Evolutionary conservation across 2,888 invertebrate genomes (phyloP), one percentile per base, ranked within the genome.

Genomic region (Boloria euphrosyne): DNA sequence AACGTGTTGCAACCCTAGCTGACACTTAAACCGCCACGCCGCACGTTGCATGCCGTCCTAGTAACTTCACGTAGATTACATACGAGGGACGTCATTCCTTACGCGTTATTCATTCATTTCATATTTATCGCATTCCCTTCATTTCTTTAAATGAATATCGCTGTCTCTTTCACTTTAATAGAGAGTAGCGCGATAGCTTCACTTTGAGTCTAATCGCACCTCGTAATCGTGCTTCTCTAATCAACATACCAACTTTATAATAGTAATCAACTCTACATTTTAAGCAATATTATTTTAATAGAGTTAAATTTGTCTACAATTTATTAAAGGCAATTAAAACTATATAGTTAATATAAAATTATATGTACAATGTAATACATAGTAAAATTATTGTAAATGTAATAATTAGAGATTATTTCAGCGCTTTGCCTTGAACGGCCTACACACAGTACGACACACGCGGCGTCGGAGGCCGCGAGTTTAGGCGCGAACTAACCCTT

Each of bases 51-150:
- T 89, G 81, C 44, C 73, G 60, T 65, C 88, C 87, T 87, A 74
- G 88, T 90, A 78, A 59, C 67, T 75, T 71, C 78, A 84, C 82
- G 82, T 83, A 78, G 79, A 72, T 77, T 73, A 79, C 87, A 86
- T 86, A 84, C 84, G 76, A 85, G 84, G 83, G 84, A 85, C 82
- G 83, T 80, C 77, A 80, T 82, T 81, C 78, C 75, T 79, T 75
- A 71, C 74, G 71, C 77, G 67, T 71, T 69, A 53, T 78, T 77
- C 74, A 53, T 61, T 65, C 67, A 51, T 60, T 54, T 55, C 52
- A 51, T 62, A 58, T 44, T 57, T 50, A 14, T 63, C 13, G 50
- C 62, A 55, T 50, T 63, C 49, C 38, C 22, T 49, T 38, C 43
- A 18, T 43, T 18, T 60, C 43, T 43, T 43, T 43, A 10, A 14